phyloP scores from a whole-genome alignment of 2,888 invertebrate species.

The Tetranychus truncatus region DNA sequence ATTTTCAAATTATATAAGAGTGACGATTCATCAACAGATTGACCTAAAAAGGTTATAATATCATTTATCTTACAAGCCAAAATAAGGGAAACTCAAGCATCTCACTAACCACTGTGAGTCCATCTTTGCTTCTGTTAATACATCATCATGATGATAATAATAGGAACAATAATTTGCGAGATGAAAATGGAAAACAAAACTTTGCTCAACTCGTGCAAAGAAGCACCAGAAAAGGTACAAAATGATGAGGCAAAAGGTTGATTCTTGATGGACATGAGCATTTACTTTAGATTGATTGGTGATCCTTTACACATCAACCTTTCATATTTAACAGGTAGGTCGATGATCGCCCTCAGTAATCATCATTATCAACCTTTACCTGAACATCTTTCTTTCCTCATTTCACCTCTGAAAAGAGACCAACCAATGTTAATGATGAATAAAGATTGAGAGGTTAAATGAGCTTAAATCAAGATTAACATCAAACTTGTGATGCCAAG shows the following conservation, averaged over 20 bases:
- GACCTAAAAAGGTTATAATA: background rate
- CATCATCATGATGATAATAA: background rate
- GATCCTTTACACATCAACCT: background rate
- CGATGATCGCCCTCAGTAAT: background rate
- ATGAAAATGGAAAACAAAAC: too few relatives aligned
- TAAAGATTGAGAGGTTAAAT: background rate
- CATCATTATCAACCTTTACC: too few relatives aligned
- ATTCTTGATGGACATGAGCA: background rate
- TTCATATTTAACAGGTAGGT: background rate
- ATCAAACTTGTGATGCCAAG: background rate
- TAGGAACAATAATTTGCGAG: background rate
- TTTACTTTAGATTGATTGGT: background rate
- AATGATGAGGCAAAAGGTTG: background rate
- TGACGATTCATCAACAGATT: background rate
- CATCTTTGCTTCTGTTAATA: background rate
- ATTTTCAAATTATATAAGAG: too few relatives aligned
- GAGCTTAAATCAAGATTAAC: background rate
- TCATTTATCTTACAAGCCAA: background rate
- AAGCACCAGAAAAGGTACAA: background rate
- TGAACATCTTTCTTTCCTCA: too few relatives aligned
- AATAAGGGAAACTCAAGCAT: too few relatives aligned
- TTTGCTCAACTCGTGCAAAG: background rate
- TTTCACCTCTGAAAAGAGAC: too few relatives aligned
- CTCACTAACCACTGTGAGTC: background rate
- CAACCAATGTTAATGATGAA: background rate